Evolutionary conservation across 1,140 invertebrate genomes (phyloP), one percentile per base, ranked within the genome.

Genomic region (Lasioglossum albipes): DNA sequence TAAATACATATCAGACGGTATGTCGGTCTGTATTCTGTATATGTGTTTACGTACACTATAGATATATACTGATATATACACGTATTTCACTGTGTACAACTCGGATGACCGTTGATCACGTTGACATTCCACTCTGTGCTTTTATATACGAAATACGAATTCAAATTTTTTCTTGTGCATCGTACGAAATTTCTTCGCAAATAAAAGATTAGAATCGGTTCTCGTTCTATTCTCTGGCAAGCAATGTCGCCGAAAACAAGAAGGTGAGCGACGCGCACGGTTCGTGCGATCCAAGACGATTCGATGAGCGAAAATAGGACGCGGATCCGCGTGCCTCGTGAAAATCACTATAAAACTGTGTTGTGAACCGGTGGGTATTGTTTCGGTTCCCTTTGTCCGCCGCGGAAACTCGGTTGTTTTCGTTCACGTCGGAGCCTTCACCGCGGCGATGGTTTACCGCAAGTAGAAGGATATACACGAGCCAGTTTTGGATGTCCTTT

Each of bases 351-450:
- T 73, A 20, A 69, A 52, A 75, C 42, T 67, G 52, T 75, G 52
- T 61, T 62, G 42, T 2, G 31, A 75, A 75, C 73, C 73, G 79
- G 79, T 75, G 73, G 5, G 79, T 75, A 42, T 67, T n/a, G 49
- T 75, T 27, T 31, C 49, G 2, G 1, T 36, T 49, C 20, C n/a
- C 57, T 69, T 69, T 80, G 45, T 69, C 69, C n/a, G n/a, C 1
- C 2, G 16, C 36, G 2, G 18, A 27, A 52, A n/a, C n/a, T 42
- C 5, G 16, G 62, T 64, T 80, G 45, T 65, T 52, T 52, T 49
- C 20, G 1, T 31, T 45, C 6, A 3, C 5, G 16, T 18, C 4
- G 2, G 2, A 68, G 6, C n/a, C 12, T 75, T n/a, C 12, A 66
- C 31, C 7, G 12, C 16, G 61, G 16, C 61, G 49, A 45, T 52